Conservation (phyloP, 2,113 vertebrate genomes). For the Geothlypis trichas region DNA sequence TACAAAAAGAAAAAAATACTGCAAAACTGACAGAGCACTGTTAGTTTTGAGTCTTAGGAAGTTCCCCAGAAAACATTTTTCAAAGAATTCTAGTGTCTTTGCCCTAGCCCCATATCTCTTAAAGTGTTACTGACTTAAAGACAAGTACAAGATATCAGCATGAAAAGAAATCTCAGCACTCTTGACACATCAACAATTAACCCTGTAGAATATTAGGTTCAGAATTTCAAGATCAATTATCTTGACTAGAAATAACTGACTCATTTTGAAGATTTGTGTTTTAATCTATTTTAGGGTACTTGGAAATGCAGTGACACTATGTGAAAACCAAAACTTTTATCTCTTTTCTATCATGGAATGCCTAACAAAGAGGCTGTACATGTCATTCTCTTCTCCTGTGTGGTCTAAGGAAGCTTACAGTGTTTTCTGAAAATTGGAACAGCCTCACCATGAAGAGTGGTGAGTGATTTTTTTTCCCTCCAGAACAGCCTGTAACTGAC, state of each 20-base stretch:
- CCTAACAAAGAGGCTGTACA: not conserved
- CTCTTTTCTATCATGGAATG: not conserved
- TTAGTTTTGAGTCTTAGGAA: not conserved
- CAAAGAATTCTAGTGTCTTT: not conserved
- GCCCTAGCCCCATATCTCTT: not conserved
- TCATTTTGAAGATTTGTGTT: not conserved
- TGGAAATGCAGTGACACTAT: not conserved
- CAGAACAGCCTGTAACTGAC: not conserved
- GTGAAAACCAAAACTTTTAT: not conserved
- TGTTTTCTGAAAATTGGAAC: not conserved
- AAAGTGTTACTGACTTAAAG: not conserved
- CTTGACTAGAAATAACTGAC: not conserved
- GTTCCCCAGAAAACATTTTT: not conserved
- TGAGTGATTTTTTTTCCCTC: not conserved
- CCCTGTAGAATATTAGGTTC: not conserved
- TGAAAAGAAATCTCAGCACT: not conserved
- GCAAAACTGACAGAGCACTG: not conserved
- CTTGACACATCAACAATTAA: not conserved
- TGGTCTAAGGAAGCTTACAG: not conserved
- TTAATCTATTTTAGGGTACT: not conserved
- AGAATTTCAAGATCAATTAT: not conserved
- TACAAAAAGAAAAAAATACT: not conserved
- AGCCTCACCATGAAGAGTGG: not conserved
- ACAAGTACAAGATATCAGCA: not conserved
- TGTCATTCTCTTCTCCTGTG: not conserved